Percentiles rank a stretch among this genome's conserved stretches.
These are phyloP conservation scores for Zootermopsis nevadensis DNA, from an alignment of 2,888 invertebrate species.

Conservation along the genomic window DNA sequence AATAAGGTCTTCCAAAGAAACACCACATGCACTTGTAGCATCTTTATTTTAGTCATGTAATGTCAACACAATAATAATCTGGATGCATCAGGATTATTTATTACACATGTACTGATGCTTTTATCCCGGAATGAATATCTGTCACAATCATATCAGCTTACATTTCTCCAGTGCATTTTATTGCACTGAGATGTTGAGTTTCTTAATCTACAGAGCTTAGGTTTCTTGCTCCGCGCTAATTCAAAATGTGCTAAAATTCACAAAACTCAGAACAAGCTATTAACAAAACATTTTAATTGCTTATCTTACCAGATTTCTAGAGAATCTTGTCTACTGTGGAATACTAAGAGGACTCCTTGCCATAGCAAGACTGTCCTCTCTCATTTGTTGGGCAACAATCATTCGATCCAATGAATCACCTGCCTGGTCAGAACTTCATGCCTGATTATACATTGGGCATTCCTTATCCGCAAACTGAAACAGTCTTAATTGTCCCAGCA, in stretches of 20 bases:
- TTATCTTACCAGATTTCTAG: constrained; percentile 46
- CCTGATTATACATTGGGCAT: constrained; percentile 88
- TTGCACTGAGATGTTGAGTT: no score
- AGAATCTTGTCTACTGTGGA: constrained; percentile 61
- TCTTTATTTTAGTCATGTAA: no score
- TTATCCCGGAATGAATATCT: no score
- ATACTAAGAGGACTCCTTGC: constrained; percentile 74
- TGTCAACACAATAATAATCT: no score
- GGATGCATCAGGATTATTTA: no score
- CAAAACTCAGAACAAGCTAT: neutral
- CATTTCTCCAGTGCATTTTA: no score
- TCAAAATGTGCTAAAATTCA: no score
- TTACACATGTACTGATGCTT: no score
- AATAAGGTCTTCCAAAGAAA: constrained; percentile 63
- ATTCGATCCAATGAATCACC: constrained; percentile 70
- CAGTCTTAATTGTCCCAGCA: no score
- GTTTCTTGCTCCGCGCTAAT: no score
- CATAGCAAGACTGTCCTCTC: constrained; percentile 89
- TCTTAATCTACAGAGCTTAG: no score
- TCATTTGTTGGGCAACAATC: constrained; percentile 88
- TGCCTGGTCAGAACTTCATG: constrained; percentile 48
- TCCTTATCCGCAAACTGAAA: constrained; percentile 86
- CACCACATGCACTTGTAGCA: neutral
- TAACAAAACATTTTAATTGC: neutral
- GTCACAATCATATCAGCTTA: no score